A percentile compares a stretch with the other conserved stretches of the same genome.
phyloP scores from a whole-genome alignment of 2,113 vertebrate species.

The Pteruthius melanotis region DNA sequence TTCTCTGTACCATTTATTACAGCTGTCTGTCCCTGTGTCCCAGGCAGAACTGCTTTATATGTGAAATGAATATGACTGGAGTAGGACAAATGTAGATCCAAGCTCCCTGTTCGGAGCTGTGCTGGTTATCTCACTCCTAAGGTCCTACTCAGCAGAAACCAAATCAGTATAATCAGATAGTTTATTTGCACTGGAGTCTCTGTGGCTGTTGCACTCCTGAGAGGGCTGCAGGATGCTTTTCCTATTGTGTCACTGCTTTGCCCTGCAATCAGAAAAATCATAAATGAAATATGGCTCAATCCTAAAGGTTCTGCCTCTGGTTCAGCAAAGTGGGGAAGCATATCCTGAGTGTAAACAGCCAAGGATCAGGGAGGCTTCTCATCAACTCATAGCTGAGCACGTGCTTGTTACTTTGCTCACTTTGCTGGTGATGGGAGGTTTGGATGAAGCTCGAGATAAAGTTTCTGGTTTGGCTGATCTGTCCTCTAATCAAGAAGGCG shows the following conservation, averaged over 20 bases:
- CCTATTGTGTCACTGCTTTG: neutral
- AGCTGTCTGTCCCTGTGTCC: neutral
- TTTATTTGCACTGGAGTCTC: constrained; percentile 20
- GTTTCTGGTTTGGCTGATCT: neutral
- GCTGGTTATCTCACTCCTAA: constrained; percentile 6
- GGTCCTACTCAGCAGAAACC: constrained; percentile 38
- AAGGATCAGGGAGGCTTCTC: neutral
- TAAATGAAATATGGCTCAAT: neutral
- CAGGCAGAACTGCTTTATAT: neutral
- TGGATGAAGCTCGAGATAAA: neutral
- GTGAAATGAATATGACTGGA: constrained; percentile 23
- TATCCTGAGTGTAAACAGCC: neutral
- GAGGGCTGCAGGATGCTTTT: neutral
- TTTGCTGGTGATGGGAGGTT: neutral
- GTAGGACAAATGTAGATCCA: constrained; percentile 21
- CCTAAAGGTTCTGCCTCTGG: neutral
- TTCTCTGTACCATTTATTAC: neutral
- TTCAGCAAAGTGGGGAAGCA: neutral
- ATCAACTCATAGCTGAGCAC: neutral
- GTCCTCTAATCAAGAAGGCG: neutral
- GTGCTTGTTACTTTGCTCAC: neutral
- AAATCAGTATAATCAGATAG: neutral
- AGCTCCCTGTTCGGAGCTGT: neutral
- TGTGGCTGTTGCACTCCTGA: neutral
- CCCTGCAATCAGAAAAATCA: neutral